Conservation (phyloP, 2,113 vertebrate genomes). For the Serinus canaria region DNA sequence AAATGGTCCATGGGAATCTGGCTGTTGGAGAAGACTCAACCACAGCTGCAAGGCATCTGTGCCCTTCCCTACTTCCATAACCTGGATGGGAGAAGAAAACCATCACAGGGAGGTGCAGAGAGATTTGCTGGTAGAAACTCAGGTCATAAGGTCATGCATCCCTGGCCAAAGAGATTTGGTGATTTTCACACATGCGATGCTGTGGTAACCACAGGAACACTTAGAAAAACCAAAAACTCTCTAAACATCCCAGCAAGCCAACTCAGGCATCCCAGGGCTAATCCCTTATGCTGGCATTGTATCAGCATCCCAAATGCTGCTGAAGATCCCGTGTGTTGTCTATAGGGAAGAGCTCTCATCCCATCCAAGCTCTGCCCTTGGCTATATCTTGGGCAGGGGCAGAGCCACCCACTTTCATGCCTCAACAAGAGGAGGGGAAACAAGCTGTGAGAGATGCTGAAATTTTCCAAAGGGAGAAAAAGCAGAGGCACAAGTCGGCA, state of each 20-base stretch:
- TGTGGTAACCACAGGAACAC: constrained; percentile 35
- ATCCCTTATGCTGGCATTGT: constrained; percentile 9
- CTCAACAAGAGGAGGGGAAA: neutral
- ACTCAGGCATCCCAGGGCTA: constrained; percentile 28
- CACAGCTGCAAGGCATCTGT: neutral
- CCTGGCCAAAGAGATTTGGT: neutral
- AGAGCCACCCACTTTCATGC: neutral
- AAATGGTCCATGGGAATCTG: neutral
- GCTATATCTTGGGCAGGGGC: neutral
- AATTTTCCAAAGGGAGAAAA: neutral
- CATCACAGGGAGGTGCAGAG: neutral
- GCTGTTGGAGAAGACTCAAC: neutral
- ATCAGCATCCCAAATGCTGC: neutral
- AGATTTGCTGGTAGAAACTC: neutral
- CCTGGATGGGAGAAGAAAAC: neutral
- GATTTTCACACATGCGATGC: constrained; percentile 2
- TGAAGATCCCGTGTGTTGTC: accelerated
- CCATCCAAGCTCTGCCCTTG: neutral
- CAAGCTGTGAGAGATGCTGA: neutral
- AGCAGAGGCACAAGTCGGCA: neutral
- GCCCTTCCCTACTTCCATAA: neutral
- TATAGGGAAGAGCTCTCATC: neutral
- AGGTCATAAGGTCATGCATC: neutral
- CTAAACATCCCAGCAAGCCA: constrained; percentile 28
- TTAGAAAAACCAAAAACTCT: constrained; percentile 42